Conservation (phyloP, 2,113 vertebrate species). For the chimpanzee (Pan troglodytes) region NHGRI_mPanTro3-v2.1_pri NC_072398.2:61352001-61352500, state of each 20-base stretch:
- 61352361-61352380: constrained; percentile 32
- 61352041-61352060: background rate
- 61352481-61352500: background rate
- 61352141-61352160: background rate
- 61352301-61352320: constrained; percentile 70
- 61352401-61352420: constrained; percentile 5
- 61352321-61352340: constrained; percentile 56
- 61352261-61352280: constrained; percentile 45
- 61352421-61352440: constrained; percentile 37
- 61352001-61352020: background rate
- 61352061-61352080: background rate
- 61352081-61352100: constrained; percentile 7
- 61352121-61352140: background rate
- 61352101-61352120: background rate
- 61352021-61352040: background rate
- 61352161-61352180: background rate
- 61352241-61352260: constrained; percentile 9
- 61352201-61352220: background rate
- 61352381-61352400: constrained; percentile 38
- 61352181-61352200: background rate
- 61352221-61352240: constrained; percentile 17
- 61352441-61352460: constrained; percentile 53
- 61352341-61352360: constrained; percentile 25
- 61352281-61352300: constrained; percentile 34
- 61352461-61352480: background rate